A percentile compares a stretch with the other conserved stretches of the same genome.
These are phyloP conservation scores for Cotesia chilonis DNA, from an alignment of 1,140 invertebrate genomes.

Conservation along the genomic window DNA sequence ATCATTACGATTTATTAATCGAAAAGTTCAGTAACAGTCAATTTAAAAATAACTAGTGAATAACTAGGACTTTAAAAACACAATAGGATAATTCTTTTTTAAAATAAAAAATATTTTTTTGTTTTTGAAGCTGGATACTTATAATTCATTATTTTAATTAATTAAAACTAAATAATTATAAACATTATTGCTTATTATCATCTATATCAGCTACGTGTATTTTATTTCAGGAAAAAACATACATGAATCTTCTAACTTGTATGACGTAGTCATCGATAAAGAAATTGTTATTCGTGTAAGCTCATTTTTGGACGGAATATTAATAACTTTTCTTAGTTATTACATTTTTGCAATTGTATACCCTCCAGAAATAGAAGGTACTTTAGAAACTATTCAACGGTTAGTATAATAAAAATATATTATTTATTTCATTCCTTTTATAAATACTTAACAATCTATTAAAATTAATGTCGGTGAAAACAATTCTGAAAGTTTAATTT, in stretches of 20 bases:
- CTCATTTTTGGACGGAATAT: neutral
- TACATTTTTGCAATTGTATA: slow-evolving; percentile 2
- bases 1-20: too few species aligned
- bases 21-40: accelerated
- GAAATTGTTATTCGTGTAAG: neutral
- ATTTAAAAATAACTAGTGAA: too few species aligned
- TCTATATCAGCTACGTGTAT: too few species aligned
- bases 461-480: neutral
- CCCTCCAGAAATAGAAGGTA: neutral
- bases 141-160: too few species aligned
- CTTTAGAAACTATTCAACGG: neutral
- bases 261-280: neutral
- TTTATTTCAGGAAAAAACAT: neutral
- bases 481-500: neutral
- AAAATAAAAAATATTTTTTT: too few species aligned
- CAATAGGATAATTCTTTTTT: too few species aligned
- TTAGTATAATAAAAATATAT: neutral
- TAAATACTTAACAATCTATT: neutral
- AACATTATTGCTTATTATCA: too few species aligned
- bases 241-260: neutral
- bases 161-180: too few species aligned
- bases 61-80: too few species aligned
- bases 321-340: neutral
- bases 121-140: too few species aligned
- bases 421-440: neutral